A percentile compares a stretch with the other conserved stretches of the same genome.
Evolutionary conservation across 2,888 invertebrate species (phyloP).

Genomic region (Rhorus exstirpatorius): DNA sequence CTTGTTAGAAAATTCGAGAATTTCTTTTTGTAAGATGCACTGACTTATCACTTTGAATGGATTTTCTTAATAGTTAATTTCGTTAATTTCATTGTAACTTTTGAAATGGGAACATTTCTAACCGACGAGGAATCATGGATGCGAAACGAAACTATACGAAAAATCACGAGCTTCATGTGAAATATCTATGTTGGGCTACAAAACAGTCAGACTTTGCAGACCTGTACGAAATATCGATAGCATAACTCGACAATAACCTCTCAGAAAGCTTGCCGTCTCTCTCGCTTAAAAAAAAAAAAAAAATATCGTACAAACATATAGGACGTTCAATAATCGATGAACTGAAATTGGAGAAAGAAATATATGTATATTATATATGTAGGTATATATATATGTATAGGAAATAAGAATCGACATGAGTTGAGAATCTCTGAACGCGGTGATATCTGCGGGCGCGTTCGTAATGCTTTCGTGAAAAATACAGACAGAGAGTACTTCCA

Average conservation of each 20-base stretch:
- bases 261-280: background rate
- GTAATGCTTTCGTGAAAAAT: constrained; percentile 82
- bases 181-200: too few species aligned
- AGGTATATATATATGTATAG: constrained; percentile 8
- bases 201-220: too few species aligned
- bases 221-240: constrained; percentile 6
- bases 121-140: too few species aligned
- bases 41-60: too few species aligned
- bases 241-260: background rate
- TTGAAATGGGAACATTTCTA: too few species aligned
- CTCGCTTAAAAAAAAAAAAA: background rate
- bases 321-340: constrained; percentile 33
- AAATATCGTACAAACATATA: too few species aligned
- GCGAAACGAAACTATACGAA: too few species aligned
- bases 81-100: too few species aligned
- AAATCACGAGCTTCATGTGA: too few species aligned
- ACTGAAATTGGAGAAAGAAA: constrained; percentile 7
- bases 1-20: too few species aligned
- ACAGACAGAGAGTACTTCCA: constrained; percentile 73
- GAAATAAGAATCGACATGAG: constrained; percentile 58
- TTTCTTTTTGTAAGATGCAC: too few species aligned
- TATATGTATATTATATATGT: background rate
- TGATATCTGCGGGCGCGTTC: constrained; percentile 77
- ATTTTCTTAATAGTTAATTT: too few species aligned
- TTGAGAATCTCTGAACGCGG: constrained; percentile 73